These are phyloP conservation scores for Chaenodraco wilsoni DNA, from an alignment of 2,797 vertebrate species.

Conservation along the genomic window DNA sequence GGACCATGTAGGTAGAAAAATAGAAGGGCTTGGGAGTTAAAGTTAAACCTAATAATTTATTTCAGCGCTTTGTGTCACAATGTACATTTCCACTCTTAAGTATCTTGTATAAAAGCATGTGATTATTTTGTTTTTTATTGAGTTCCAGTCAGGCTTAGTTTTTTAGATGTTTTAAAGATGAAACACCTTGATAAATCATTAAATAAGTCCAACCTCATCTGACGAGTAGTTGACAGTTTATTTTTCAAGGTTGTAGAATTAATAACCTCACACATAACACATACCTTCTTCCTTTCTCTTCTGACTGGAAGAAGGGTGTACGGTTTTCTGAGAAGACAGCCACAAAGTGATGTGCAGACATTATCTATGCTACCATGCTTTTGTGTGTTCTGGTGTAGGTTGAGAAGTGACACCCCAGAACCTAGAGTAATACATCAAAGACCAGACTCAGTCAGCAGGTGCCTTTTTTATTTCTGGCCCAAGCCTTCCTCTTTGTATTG, in stretches of 20 bases:
- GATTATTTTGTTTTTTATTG: too few relatives aligned
- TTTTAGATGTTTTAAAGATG: background rate
- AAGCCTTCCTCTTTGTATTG: constrained; percentile 26
- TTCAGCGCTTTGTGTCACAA: too few relatives aligned
- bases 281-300: background rate
- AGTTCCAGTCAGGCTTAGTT: too few relatives aligned
- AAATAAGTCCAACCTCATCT: background rate
- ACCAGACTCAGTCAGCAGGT: constrained; percentile 27
- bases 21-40: too few relatives aligned
- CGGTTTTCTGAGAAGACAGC: constrained; percentile 6
- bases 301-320: constrained; percentile 1
- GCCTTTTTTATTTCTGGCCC: constrained; percentile 6
- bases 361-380: constrained; percentile 9
- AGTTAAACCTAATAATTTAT: too few relatives aligned
- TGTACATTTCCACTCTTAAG: too few relatives aligned
- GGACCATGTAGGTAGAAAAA: background rate
- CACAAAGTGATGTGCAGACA: constrained; percentile 16
- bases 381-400: background rate
- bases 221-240: background rate
- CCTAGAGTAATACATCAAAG: constrained; percentile 17
- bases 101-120: too few relatives aligned
- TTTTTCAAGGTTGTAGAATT: too few relatives aligned
- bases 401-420: constrained; percentile 1
- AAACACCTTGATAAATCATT: background rate
- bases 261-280: background rate